phyloP scores from a whole-genome alignment of 2,113 vertebrate species.

The Callaeas wilsoni region DNA sequence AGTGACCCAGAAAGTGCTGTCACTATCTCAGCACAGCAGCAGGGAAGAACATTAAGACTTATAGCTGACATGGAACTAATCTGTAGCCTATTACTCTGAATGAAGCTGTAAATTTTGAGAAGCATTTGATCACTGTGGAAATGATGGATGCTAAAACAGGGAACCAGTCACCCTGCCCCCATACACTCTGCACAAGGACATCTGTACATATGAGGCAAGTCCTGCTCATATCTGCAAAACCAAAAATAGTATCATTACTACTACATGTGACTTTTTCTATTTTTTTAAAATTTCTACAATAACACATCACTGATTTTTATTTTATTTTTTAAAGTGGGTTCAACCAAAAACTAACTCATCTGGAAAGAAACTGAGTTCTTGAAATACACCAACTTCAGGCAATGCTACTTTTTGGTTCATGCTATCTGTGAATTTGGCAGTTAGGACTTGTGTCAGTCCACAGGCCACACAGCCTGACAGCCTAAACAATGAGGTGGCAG shows the following conservation, averaged over 20 bases:
- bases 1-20: conserved; percentile 3
- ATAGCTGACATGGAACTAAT: background rate
- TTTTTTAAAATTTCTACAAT: background rate
- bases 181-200: background rate
- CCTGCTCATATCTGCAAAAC: background rate
- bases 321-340: background rate
- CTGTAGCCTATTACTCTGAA: background rate
- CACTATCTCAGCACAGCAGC: background rate
- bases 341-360: background rate
- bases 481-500: background rate
- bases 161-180: background rate
- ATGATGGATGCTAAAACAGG: background rate
- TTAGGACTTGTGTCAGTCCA: background rate
- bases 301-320: background rate
- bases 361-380: background rate
- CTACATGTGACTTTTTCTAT: background rate
- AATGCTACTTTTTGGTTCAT: background rate
- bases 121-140: background rate
- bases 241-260: background rate
- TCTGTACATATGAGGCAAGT: background rate
- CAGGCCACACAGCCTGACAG: accelerated
- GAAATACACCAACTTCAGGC: background rate
- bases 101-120: background rate
- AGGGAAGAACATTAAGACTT: background rate
- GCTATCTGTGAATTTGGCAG: background rate